Evolutionary conservation across 2,113 vertebrate genomes (phyloP), one percentile per base, ranked within the genome.

Genomic region (Bambusicola thoracicus): DNA sequence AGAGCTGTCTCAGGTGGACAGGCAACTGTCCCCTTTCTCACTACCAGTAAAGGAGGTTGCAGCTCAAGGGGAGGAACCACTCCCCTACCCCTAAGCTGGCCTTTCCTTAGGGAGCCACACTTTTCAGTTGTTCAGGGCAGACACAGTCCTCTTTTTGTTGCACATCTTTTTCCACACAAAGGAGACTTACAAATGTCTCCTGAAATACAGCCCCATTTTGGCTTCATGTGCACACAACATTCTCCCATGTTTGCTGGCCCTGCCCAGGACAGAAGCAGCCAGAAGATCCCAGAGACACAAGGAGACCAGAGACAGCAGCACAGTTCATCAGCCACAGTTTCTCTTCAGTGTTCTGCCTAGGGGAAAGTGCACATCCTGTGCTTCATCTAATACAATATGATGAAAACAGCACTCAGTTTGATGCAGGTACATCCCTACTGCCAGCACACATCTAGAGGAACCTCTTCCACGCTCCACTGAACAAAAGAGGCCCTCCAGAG

Each of bases 331-430:
- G 5, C 30, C 32, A 40, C 1, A 14, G 25, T 11, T 18, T 11
- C 70, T 61, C 34, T 14, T 36, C 2, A 3, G 3, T 0, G 0
- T 15, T n/a, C 68, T 1, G 10, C 41, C 21, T 0, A 0, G 13
- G 61, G 11, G 0, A 43, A 72, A 76, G 0, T 8, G 17, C 7
- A 17, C 5, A 68, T 53, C 74, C 67, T 25, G 10, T 30, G n/a
- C 20, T 70, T 62, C 9, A 49, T 4, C 13, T 19, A 1, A 2
- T 9, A 49, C 2, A 67, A 84, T 87, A 56, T 2, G 11, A 82
- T 5, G 6, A 49, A 70, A 81, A 21, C 2, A 84, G 10, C 10
- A 78, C 61, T 93, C 25, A 84, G 16, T 10, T 15, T 36, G 20
- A 34, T 5, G 10, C 0, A 63, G 13, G 7, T 12, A 16, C 17